Evolutionary conservation across 2,797 vertebrate species (phyloP).

Genomic region (Rhinogobio ventralis): DNA sequence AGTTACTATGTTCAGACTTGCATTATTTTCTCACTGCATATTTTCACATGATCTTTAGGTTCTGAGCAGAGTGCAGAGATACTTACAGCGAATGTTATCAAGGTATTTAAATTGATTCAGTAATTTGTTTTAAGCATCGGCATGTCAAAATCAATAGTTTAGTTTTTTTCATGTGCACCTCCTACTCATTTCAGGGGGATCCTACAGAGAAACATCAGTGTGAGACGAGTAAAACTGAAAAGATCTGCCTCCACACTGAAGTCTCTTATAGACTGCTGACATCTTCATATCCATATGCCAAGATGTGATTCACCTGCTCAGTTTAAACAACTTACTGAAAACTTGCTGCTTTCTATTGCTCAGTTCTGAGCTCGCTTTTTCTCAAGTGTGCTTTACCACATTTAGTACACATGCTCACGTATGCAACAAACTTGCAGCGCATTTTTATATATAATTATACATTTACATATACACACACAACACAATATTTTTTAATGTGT

Average conservation of each 20-base stretch:
- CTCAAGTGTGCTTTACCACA: background rate
- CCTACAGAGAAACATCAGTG: constrained; percentile 22
- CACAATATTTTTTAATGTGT: background rate
- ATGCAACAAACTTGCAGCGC: background rate
- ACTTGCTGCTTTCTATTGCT: background rate
- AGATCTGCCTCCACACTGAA: constrained; percentile 38
- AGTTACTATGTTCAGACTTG: background rate
- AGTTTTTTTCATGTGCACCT: background rate
- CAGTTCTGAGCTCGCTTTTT: background rate
- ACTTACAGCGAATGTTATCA: background rate
- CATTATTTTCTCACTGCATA: background rate
- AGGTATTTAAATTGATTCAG: constrained; percentile 9
- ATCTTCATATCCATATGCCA: background rate
- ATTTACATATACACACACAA: background rate
- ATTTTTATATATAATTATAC: background rate
- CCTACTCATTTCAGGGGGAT: background rate
- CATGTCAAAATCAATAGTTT: background rate
- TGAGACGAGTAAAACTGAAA: constrained; percentile 2
- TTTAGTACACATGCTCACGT: background rate
- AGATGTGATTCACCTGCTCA: background rate
- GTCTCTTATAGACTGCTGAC: constrained; percentile 37
- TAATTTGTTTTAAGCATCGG: background rate
- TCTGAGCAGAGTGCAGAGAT: background rate
- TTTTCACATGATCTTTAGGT: background rate
- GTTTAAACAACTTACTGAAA: background rate